Base-by-base conservation (phyloP, 2,113 vertebrate species). In the Tursiops truncatus region DNA sequence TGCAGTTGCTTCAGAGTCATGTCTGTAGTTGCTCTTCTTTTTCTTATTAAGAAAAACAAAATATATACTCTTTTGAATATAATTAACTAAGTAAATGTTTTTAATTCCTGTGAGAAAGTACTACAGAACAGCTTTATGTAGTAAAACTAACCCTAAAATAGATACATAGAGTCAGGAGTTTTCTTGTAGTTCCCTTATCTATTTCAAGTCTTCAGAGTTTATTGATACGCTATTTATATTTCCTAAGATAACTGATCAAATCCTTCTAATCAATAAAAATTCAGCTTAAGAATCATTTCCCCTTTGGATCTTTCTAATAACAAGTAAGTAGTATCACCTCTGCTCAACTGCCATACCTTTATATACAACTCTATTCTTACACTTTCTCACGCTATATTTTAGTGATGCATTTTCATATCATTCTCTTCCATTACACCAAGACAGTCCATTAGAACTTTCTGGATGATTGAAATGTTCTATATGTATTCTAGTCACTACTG, bases 231-330 rank as follows among this genome's bases (percentile, higher is more conserved):
- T 89, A 7, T 83, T 90, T 60, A 41, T 74, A 56, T 1, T 38
- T 17, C 9, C 15, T 83, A 50, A 3, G n/a, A 88, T 60, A 9
- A 82, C 41, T 63, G n/a, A 62, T 23, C 20, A 44, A 83, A 56
- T 74, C 44, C 73, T 85, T 94, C 70, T 73, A 56, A 74, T 92
- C 53, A 84, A 56, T 71, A 73, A 91, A 70, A 47, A 80, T 91
- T 74, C 56, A 80, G 58, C 63, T 79, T 44, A n/a, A 83, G 41
- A 84, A 56, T 44, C 47, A 62, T 18, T n/a, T 77, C n/a, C 65
- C 28, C 6, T 62, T 95, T 88, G 36, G 6, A 77, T 77, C 33
- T 70, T 81, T 92, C 38, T 68, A 91, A 50, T 47, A 53, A 7
- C 38, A 89, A 6, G 76, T 41, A 89, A 53, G 23, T 20, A 79